Base-by-base conservation (phyloP, 2,888 invertebrate species). In the Oxyscelio sp. region DNA sequence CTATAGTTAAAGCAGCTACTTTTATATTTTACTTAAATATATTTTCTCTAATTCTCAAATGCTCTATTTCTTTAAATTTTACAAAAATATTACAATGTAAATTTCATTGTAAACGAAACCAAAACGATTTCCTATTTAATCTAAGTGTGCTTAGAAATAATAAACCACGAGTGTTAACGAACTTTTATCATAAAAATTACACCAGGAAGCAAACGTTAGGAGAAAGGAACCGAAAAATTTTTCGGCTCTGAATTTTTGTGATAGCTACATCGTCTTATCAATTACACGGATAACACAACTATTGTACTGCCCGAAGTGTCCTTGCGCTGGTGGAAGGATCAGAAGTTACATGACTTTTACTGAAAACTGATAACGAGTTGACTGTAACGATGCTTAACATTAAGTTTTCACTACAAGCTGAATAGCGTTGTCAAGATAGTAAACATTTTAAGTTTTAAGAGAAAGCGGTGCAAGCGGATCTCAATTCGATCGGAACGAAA, bases 401-500 rank as follows among this genome's bases (percentile, higher is more conserved):
- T 43, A 31, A 56, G 66, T 75, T 73, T 66, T 73, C 77, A 38
- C 73, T 54, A 31, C 66, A 34, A 21, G 77, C 65, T 38, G 66
- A 63, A 75, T 75, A 50, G 61, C 38, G 73, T 52, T 73, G 73
- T 74, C 56, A 68, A 78, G 79, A 74, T 81, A 79, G 63, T 48
- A 40, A 71, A 40, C 78, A 79, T 85, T 85, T 85, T 79, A 78
- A 78, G 66, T 78, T 85, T 85, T 66, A 77, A 73, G 80, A 78
- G 85, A 85, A 85, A 85, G 85, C 78, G 80, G 70, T 40, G 54
- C 73, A 56, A 45, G 58, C 79, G 81, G 74, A 81, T 78, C 85
- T 77, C 58, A 77, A 78, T 85, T 85, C 81, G 77, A 85, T 85
- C 68, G 77, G 85, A 85, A 81, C 85, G 81, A 65, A 83, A 75